A percentile compares a stretch with the other conserved stretches of the same genome.
Conservation (phyloP, 1,140 invertebrate species). For the Samia ricini region DNA sequence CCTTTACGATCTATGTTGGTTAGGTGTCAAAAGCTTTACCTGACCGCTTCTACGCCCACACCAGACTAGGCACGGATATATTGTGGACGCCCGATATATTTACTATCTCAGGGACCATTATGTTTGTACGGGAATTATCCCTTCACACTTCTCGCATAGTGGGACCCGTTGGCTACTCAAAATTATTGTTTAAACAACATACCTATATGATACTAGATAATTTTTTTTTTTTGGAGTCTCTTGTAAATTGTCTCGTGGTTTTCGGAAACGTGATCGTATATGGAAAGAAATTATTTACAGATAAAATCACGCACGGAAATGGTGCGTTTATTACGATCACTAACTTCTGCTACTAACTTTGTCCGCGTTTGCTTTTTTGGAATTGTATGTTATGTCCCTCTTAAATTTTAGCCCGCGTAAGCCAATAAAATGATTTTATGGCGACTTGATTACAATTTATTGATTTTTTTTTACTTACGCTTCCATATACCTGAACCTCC, state of each 20-base stretch:
- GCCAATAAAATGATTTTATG: no score
- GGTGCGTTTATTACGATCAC: neutral
- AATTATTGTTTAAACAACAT: conserved; percentile 65
- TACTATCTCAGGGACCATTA: conserved; percentile 59
- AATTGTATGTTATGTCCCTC: no score
- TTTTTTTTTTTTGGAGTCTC: conserved; percentile 41
- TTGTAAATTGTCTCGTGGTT: conserved; percentile 19
- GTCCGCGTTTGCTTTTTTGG: no score
- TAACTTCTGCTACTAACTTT: no score
- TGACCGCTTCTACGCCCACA: conserved; percentile 65
- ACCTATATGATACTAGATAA: conserved; percentile 42
- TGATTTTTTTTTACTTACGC: no score
- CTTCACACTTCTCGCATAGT: conserved; percentile 57
- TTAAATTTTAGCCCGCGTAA: no score
- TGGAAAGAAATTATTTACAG: neutral
- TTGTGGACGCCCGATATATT: conserved; percentile 53
- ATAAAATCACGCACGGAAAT: neutral
- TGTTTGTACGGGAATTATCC: conserved; percentile 71
- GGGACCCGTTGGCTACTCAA: conserved; percentile 63
- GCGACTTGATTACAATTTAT: no score
- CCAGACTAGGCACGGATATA: conserved; percentile 53
- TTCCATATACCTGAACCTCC: no score
- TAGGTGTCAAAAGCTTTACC: conserved; percentile 77
- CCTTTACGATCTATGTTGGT: conserved; percentile 37
- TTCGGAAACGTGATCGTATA: conserved; percentile 11